A percentile compares a stretch with the other conserved stretches of the same genome.
Conservation (phyloP, 23 tunicate species). For the Styela clava region DNA sequence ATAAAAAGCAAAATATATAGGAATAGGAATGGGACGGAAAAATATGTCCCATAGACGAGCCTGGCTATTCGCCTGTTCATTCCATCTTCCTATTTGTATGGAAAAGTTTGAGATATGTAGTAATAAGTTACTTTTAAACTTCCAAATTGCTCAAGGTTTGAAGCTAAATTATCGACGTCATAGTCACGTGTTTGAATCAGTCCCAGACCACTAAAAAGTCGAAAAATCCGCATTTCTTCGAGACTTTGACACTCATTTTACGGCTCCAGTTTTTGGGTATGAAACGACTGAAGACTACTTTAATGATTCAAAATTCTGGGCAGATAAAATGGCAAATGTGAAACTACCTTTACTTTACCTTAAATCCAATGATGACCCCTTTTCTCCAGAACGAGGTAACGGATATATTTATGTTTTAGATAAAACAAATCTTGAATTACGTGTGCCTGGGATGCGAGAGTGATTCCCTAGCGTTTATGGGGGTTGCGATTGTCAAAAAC, state of each 20-base stretch:
- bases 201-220: slow-evolving; percentile 7
- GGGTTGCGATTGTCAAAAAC: too few relatives aligned
- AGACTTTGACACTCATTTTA: slow-evolving; percentile 12
- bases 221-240: not conserved
- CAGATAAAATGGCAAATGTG: not conserved
- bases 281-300: slow-evolving; percentile 1
- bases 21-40: too few relatives aligned
- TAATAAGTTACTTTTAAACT: not conserved
- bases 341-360: not conserved
- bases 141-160: not conserved
- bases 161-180: not conserved
- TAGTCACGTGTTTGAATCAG: slow-evolving; percentile 6
- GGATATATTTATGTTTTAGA: too few relatives aligned
- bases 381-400: slow-evolving; percentile 23
- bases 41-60: too few relatives aligned
- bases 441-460: too few relatives aligned
- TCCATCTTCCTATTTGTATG: not conserved
- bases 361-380: slow-evolving; percentile 5
- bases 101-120: not conserved
- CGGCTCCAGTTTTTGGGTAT: slow-evolving; percentile 23
- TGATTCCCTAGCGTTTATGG: too few relatives aligned
- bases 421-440: too few relatives aligned
- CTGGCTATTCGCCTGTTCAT: slow-evolving; percentile 16
- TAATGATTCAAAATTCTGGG: not conserved
- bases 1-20: too few relatives aligned